Evolutionary conservation across 2,888 invertebrate species (phyloP).

Genomic region (Sarcophaga rosellei): DNA sequence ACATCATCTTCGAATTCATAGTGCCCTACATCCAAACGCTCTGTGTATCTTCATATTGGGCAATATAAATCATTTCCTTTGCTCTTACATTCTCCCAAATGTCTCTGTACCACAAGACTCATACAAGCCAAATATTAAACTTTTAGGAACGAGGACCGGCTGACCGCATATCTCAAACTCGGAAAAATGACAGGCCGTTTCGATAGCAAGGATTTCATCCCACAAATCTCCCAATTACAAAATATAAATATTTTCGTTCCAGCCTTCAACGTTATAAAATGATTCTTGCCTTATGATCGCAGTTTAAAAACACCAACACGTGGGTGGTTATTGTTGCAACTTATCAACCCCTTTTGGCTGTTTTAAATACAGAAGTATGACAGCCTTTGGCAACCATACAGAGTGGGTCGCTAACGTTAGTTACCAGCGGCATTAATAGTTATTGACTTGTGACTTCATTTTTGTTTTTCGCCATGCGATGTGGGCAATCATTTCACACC

Average conservation of each 20-base stretch:
- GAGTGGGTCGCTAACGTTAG: not conserved
- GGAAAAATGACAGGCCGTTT: no score
- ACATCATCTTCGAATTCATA: no score
- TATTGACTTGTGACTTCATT: slow-evolving; percentile 26
- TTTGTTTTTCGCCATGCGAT: not conserved
- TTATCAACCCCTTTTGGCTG: not conserved
- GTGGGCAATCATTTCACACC: slow-evolving; percentile 34
- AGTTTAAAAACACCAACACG: not conserved
- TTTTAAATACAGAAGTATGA: no score
- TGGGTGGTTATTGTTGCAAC: not conserved
- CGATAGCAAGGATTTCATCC: no score
- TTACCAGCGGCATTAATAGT: not conserved
- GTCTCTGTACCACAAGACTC: no score
- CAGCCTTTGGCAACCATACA: not conserved
- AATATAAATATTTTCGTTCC: slow-evolving; percentile 40
- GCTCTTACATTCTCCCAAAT: no score
- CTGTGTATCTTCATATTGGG: no score
- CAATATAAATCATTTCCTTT: no score
- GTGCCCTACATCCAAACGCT: no score
- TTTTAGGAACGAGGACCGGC: no score
- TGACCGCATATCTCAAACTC: no score
- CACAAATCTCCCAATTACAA: not conserved
- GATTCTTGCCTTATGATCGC: slow-evolving; percentile 34
- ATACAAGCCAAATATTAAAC: no score
- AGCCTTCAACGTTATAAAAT: slow-evolving; percentile 21